Evolutionary conservation across 2,888 invertebrate genomes (phyloP).

Genomic region (Drosophila greeni): DNA sequence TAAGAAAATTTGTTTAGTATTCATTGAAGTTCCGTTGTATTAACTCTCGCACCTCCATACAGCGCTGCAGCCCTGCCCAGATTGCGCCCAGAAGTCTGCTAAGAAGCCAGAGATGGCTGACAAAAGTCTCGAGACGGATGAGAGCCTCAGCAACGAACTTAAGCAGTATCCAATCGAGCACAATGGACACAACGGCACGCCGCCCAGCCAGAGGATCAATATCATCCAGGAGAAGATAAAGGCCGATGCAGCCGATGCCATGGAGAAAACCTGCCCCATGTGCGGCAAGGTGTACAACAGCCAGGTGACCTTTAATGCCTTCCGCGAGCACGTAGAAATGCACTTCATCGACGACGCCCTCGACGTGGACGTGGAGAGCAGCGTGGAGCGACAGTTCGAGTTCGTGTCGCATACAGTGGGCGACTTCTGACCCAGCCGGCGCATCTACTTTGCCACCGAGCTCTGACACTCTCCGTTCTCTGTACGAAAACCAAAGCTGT

Average conservation of each 20-base stretch:
- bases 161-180: conserved; percentile 40
- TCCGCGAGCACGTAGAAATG: conserved; percentile 87
- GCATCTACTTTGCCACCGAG: conserved; percentile 76
- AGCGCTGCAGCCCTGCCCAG: conserved; percentile 73
- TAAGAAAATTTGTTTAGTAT: conserved; percentile 50
- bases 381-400: conserved; percentile 81
- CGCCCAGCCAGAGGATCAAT: conserved; percentile 70
- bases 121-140: conserved; percentile 77
- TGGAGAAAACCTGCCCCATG: conserved; percentile 85
- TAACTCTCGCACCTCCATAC: neutral
- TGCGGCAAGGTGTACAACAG: conserved; percentile 84
- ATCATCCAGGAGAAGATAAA: conserved; percentile 74
- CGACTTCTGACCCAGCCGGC: conserved; percentile 77
- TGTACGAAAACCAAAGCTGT: conserved; percentile 5
- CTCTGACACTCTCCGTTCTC: conserved; percentile 51
- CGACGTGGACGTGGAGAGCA: conserved; percentile 80
- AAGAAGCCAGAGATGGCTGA: conserved; percentile 78
- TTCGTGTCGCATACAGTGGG: conserved; percentile 79
- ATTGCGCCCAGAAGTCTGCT: conserved; percentile 70
- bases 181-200: conserved; percentile 33
- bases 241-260: conserved; percentile 63
- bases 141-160: conserved; percentile 61
- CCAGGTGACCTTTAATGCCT: conserved; percentile 82
- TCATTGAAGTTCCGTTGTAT: neutral
- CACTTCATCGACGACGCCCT: conserved; percentile 84